Evolutionary conservation across 1,140 invertebrate genomes (phyloP), one percentile per base, ranked within the genome.

Genomic region (Bombus affinis): DNA sequence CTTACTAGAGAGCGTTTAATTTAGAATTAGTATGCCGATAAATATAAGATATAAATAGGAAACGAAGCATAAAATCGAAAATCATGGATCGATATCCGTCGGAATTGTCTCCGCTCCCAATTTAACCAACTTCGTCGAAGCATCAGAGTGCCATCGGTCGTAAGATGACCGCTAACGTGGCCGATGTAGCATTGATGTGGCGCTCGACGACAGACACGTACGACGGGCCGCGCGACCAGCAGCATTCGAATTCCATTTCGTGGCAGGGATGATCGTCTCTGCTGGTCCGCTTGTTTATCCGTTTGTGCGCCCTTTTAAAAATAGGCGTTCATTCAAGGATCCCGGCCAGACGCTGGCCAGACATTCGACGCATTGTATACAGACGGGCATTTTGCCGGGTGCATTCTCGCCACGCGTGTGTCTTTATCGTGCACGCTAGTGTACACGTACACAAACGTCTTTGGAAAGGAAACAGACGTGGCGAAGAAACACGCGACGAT

Each of bases 241-340:
- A 8, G 75, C 75, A 39, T 59, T 62, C 57, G 75, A 62, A 62
- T 77, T 77, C 57, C 37, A 42, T 77, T 77, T 79, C 79, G 76
- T 28, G 57, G 70, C 76, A 68, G 39, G 37, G 70, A 72, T 35
- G 66, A 68, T 68, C 78, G 6, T 37, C 35, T 35, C 35, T 35
- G 73, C 73, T 68, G 32, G 77, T 65, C 70, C 76, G 89, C 82
- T 91, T 88, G 87, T 88, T 90, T 91, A 88, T 88, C 83, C 87
- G 85, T 88, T 90, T 90, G 86, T 84, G 78, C 71, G 59, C 89
- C 87, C 91, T 90, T 93, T 92, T 92, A 93, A 93, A 93, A 93
- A 93, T 93, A 93, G 92, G 86, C 90, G 88, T 93, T 93, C 92
- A 92, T 93, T 93, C 92, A 92, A 93, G 92, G 91, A 93, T 93